phyloP scores from a whole-genome alignment of 2,888 invertebrate genomes.

The Troglohyphantes excavatus region DNA sequence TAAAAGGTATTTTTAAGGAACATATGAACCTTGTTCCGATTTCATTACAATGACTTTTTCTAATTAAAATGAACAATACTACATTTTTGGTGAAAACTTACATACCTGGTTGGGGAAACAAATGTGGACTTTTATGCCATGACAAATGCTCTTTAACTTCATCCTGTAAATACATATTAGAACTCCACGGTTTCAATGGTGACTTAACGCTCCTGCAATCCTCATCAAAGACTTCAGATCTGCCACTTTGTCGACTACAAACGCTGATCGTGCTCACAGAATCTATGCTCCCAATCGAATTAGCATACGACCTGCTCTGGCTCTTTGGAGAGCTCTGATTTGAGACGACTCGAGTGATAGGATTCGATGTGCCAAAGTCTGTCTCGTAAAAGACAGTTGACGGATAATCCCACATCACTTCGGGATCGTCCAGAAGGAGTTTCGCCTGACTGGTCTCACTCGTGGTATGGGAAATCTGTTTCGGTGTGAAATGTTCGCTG shows the following conservation, averaged over 20 bases:
- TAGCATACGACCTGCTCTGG: not conserved
- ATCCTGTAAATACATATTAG: constrained; percentile 57
- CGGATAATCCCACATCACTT: constrained; percentile 78
- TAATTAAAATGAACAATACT: no score
- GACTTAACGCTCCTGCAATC: not conserved
- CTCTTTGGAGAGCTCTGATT: constrained; percentile 42
- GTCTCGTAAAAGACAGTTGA: constrained; percentile 82
- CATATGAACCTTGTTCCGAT: no score
- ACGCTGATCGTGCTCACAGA: constrained; percentile 74
- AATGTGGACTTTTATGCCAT: not conserved
- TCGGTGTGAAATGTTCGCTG: not conserved
- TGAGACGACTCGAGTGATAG: constrained; percentile 82
- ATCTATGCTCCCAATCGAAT: constrained; percentile 44
- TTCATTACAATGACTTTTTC: no score
- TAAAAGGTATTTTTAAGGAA: no score
- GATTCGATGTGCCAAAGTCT: constrained; percentile 82
- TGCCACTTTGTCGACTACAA: constrained; percentile 50
- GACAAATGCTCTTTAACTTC: not conserved
- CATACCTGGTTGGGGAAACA: not conserved
- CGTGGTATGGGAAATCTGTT: not conserved
- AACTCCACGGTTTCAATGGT: constrained; percentile 63
- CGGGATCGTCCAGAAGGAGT: constrained; percentile 65
- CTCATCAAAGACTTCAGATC: not conserved
- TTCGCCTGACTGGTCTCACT: constrained; percentile 47
- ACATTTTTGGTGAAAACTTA: no score